These are phyloP conservation scores for Bombus breviceps DNA, from an alignment of 1,140 invertebrate genomes.

Conservation along the genomic window DNA sequence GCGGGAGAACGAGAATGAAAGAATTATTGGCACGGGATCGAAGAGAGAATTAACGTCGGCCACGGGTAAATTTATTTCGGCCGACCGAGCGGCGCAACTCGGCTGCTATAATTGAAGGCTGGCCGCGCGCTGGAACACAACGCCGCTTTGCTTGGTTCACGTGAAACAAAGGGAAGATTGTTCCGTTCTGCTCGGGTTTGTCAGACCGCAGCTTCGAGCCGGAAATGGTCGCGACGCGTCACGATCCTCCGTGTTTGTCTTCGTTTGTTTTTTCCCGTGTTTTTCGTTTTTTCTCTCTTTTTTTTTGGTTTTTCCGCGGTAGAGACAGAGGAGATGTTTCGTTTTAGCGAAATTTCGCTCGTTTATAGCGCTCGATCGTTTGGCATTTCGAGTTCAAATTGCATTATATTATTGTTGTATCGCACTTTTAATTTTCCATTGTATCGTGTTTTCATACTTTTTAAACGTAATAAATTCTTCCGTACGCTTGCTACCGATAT, in stretches of 20 bases:
- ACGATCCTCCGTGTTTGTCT: not conserved
- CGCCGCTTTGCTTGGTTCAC: slow-evolving; percentile 14
- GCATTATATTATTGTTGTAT: not conserved
- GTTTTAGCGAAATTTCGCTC: not conserved
- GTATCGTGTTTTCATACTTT: not conserved
- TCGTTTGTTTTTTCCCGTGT: not conserved
- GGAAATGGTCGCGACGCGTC: slow-evolving; percentile 20
- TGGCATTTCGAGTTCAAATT: not conserved
- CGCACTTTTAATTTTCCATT: not conserved
- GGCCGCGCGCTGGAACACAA: not conserved
- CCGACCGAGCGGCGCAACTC: not conserved
- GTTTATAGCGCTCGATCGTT: not conserved
- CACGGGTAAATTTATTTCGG: slow-evolving; percentile 37
- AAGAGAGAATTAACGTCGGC: slow-evolving; percentile 20
- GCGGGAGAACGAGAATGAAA: not conserved
- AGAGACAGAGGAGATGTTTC: not conserved
- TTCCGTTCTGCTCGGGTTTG: slow-evolving; percentile 2
- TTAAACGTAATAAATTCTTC: not conserved
- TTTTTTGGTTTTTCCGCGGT: not conserved
- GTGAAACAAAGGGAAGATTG: slow-evolving; percentile 32
- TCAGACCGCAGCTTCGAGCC: not conserved
- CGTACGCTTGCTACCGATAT: no score
- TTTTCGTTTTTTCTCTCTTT: not conserved
- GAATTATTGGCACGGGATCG: slow-evolving; percentile 32
- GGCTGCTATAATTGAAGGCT: slow-evolving; percentile 31